Evolutionary conservation across 1,140 invertebrate species (phyloP).

Genomic region (Trichonephila clavipes): DNA sequence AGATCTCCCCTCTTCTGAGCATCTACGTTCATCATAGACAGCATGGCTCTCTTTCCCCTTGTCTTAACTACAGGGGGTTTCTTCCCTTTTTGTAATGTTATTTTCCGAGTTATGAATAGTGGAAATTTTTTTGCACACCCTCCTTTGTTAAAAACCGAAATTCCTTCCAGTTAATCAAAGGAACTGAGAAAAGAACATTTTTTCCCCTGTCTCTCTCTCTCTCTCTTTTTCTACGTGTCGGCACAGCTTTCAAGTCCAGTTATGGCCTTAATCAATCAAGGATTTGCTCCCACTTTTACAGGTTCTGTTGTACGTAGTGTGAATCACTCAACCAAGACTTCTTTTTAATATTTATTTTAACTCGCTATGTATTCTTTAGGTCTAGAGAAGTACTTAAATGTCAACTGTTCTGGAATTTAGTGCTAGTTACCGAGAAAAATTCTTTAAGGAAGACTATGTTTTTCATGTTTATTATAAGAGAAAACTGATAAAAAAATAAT

Average conservation of each 20-base stretch:
- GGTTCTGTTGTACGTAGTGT: background rate
- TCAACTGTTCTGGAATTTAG: constrained; percentile 15
- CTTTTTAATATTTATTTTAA: background rate
- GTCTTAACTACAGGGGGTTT: background rate
- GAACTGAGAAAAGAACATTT: background rate
- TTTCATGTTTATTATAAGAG: background rate
- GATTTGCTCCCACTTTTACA: constrained; percentile 51
- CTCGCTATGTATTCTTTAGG: background rate
- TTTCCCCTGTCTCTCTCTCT: background rate
- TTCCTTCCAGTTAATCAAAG: constrained; percentile 57
- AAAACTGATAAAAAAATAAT: background rate
- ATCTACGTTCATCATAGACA: background rate
- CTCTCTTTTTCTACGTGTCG: background rate
- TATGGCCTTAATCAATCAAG: constrained; percentile 56
- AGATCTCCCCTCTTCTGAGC: background rate
- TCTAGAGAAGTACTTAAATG: background rate
- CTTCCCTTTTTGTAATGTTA: background rate
- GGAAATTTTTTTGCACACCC: background rate
- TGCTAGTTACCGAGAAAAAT: constrained; percentile 24
- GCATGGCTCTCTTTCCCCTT: constrained; percentile 42
- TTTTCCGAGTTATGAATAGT: background rate
- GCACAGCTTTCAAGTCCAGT: constrained; percentile 59
- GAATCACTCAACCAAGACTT: background rate
- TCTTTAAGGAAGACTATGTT: background rate
- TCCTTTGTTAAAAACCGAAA: constrained; percentile 31